Conservation (phyloP, 2,113 vertebrate genomes). For the Myotis yumanensis region DNA sequence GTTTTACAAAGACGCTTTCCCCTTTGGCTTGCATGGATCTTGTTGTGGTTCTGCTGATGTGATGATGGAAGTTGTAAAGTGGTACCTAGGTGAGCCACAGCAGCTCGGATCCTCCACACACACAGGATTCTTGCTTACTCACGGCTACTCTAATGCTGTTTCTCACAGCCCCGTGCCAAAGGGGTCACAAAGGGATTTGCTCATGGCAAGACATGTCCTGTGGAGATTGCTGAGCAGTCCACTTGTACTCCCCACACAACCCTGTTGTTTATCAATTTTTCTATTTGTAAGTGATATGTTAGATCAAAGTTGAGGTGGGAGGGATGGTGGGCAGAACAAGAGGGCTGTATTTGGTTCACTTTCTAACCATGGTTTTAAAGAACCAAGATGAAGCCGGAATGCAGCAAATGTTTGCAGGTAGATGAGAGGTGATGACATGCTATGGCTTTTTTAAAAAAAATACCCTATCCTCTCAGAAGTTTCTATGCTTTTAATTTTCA, state of each 20-base stretch:
- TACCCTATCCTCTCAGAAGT: not conserved
- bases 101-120: conserved; percentile 60
- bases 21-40: conserved; percentile 81
- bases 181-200: not conserved
- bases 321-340: not conserved
- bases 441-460: not conserved
- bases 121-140: not conserved
- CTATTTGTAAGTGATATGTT: not conserved
- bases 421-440: not conserved
- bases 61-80: conserved; percentile 81
- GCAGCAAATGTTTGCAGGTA: not conserved
- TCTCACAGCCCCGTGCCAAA: not conserved
- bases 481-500: not conserved
- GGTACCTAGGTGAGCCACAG: conserved; percentile 80
- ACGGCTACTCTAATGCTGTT: not conserved
- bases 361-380: not conserved
- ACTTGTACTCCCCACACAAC: not conserved
- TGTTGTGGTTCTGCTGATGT: conserved; percentile 86
- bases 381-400: not conserved
- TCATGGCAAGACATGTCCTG: not conserved
- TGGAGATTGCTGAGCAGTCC: not conserved
- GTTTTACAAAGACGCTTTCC: conserved; percentile 87
- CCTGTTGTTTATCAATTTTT: not conserved
- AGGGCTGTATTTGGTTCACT: not conserved
- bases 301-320: not conserved